Evolutionary conservation across 2,113 vertebrate genomes (phyloP).

Genomic region (Cololabis saira): DNA sequence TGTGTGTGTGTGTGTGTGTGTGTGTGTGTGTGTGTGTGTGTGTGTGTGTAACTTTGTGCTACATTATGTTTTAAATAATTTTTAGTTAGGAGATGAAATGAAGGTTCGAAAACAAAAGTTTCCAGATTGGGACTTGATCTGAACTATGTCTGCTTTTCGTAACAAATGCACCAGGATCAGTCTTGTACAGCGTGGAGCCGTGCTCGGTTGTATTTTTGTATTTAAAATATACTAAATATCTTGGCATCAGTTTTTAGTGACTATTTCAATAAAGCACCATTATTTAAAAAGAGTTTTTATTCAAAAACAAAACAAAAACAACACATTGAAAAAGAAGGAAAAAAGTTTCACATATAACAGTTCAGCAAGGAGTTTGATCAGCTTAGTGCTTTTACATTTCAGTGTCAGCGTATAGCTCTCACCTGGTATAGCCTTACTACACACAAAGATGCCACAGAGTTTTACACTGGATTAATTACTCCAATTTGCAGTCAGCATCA

Average conservation of each 20-base stretch:
- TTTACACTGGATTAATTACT: not conserved
- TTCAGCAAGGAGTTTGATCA: not conserved
- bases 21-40: not conserved
- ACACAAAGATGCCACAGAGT: not conserved
- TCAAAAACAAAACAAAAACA: constrained; percentile 20
- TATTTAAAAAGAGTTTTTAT: constrained; percentile 39
- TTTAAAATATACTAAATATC: constrained; percentile 59
- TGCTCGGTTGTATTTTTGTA: constrained; percentile 64
- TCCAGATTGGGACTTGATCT: not conserved
- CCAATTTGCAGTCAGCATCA: constrained; percentile 3
- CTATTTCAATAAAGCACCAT: constrained; percentile 67
- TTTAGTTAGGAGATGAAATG: constrained; percentile 39
- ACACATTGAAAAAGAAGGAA: not conserved
- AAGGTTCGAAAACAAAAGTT: not conserved
- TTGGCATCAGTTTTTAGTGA: constrained; percentile 58
- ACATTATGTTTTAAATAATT: constrained; percentile 18
- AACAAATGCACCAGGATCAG: constrained; percentile 13
- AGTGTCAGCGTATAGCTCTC: too few species aligned
- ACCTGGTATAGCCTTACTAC: too few species aligned
- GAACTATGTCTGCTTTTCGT: constrained; percentile 9
- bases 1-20: not conserved
- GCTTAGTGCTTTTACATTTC: too few species aligned
- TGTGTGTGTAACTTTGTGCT: constrained; percentile 36
- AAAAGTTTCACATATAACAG: constrained; percentile 8
- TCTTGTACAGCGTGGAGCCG: constrained; percentile 28